Percentiles rank a stretch among this genome's conserved stretches.
Evolutionary conservation across 2,888 invertebrate genomes (phyloP).

Genomic region (Hoplodrina blanda): DNA sequence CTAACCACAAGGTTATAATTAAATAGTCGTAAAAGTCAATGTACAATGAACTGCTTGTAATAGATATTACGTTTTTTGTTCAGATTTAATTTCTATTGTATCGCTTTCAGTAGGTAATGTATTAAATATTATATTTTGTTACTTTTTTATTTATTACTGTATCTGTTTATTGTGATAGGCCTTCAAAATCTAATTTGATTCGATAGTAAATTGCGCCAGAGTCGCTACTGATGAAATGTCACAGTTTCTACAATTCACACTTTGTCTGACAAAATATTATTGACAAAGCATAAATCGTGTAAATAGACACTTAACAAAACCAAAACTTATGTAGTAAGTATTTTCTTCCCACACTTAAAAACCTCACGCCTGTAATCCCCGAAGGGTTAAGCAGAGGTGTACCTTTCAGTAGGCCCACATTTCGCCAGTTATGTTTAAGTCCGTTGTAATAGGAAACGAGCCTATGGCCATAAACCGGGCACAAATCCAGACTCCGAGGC

Average conservation of each 20-base stretch:
- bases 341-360: no score
- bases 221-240: background rate
- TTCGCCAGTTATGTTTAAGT: no score
- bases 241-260: background rate
- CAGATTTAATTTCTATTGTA: constrained; percentile 42
- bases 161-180: background rate
- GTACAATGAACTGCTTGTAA: constrained; percentile 34
- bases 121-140: background rate
- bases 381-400: no score
- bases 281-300: background rate
- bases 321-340: no score
- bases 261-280: background rate
- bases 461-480: no score
- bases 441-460: no score
- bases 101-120: constrained; percentile 23
- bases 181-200: constrained; percentile 1
- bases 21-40: constrained; percentile 31
- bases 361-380: no score
- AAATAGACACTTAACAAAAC: background rate
- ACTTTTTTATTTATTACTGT: background rate
- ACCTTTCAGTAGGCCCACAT: no score
- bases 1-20: constrained; percentile 43
- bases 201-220: background rate
- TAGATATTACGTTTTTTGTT: constrained; percentile 19
- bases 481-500: no score